Evolutionary conservation across 2,888 invertebrate genomes (phyloP).

Genomic region (Bruchidius siliquastri): DNA sequence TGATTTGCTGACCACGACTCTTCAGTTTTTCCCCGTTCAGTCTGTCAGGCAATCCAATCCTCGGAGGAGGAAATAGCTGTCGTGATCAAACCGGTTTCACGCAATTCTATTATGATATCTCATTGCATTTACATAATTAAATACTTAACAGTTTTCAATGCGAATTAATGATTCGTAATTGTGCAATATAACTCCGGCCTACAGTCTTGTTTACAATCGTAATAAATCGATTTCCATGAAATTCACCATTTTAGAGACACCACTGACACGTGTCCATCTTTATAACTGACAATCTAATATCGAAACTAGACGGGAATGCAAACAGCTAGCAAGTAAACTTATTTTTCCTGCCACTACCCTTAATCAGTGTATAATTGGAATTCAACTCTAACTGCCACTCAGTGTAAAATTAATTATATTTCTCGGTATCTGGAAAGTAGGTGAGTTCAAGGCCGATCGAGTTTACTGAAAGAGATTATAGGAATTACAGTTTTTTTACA

Average conservation of each 20-base stretch:
- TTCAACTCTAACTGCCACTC: background rate
- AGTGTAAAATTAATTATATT: background rate
- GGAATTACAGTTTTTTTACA: background rate
- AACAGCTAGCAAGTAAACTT: background rate
- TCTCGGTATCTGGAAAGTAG: background rate
- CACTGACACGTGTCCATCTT: background rate
- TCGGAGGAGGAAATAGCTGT: too few species aligned
- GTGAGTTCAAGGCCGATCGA: background rate
- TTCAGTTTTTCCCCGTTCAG: too few species aligned
- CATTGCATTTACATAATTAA: too few species aligned
- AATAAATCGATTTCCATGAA: background rate
- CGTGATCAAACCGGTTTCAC: too few species aligned
- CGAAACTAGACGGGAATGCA: background rate
- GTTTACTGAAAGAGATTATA: background rate
- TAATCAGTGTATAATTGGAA: background rate
- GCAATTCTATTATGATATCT: too few species aligned
- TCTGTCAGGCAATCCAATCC: too few species aligned
- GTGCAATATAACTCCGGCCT: background rate
- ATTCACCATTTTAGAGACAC: background rate
- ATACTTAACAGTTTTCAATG: background rate
- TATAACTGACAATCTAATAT: background rate
- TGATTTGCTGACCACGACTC: too few species aligned
- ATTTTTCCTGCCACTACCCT: background rate
- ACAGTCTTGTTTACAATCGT: background rate
- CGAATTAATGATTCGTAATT: background rate